Evolutionary conservation across 2,888 invertebrate species (phyloP), one percentile per base, ranked within the genome.

Genomic region (Lymantria monacha): DNA sequence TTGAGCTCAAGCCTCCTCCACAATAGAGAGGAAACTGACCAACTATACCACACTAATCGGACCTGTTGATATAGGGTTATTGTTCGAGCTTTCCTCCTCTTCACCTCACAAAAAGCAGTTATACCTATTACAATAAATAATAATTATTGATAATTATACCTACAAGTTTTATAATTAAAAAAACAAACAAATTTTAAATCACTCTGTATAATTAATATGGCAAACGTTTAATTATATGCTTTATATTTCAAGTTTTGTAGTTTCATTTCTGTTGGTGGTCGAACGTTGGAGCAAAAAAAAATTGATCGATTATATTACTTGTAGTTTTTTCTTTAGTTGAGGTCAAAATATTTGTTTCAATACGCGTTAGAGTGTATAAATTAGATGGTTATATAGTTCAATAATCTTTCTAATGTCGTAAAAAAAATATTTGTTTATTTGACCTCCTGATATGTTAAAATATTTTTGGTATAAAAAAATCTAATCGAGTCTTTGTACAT

Each of bases 251-350:
- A 0, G 0, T 0, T 5, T 31, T 33, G 15, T n/a, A 42, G 31
- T 41, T 14, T 1, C 7, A 9, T 42, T 47, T 42, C 15, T 10
- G 11, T 22, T 12, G 10, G 3, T n/a, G 8, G 7, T 46, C 3
- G 9, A 8, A 13, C 11, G 14, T 9, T 13, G 12, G 38, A 30
- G 31, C n/a, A n/a, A n/a, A n/a, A 40, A 48, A 49, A 44, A 49
- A 1, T 49, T 44, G 44, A 49, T 49, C 40, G 44, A 44, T 49
- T 31, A 14, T 49, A n/a, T 44, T 22, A 22, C 22, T 22, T 22
- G 22, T 22, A 22, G 22, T 22, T 22, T 22, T 22, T 22, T 33
- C n/a, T n/a, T n/a, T n/a, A n/a, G 7, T 10, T 7, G 40, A 13
- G 46, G 46, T 46, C 46, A 33, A 40, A 46, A 46, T 12, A 43